Evolutionary conservation across 2,888 invertebrate genomes (phyloP), one percentile per base, ranked within the genome.

Genomic region (Cremastinae sp.): DNA sequence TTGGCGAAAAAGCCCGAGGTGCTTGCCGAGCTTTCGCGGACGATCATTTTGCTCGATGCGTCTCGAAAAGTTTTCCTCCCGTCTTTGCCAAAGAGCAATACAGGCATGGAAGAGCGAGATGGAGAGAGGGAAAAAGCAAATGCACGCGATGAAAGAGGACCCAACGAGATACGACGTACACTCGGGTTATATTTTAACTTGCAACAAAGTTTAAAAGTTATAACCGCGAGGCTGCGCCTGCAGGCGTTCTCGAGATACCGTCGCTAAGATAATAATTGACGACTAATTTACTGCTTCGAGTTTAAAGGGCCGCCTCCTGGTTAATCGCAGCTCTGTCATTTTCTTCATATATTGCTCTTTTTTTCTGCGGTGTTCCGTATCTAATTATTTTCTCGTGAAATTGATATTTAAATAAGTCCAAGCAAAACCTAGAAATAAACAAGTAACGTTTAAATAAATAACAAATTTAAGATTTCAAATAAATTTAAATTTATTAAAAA

Each of bases 131-230:
- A 10, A 51, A 10, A 51, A 53, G 16, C 61, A 35, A 64, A 69
- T 73, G 69, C 59, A 73, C 35, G 76, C 73, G 16, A 69, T 59
- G 59, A 61, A 20, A 41, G 18, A 56, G 59, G 41, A 65, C 43
- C 47, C 68, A 68, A 49, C 64, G 71, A 61, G 61, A 71, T 58
- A 69, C 47, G 56, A 56, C 68, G 71, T 59, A 77, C 56, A 75
- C 79, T 78, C 78, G 81, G 84, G 82, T 83, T 86, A 84, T 84
- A 86, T 85, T 85, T 85, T 83, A 85, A 85, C 85, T 85, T 83
- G 86, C 84, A 86, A 84, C 83, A 82, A 84, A 70, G 85, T 85
- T 85, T 83, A 83, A 84, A 86, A 86, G 86, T 85, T 85, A 83
- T n/a, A 61, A 35, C 41, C 47, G 74, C 62, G 35, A 70, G 65